These are phyloP conservation scores for Xestia sexstrigata DNA, from an alignment of 2,888 invertebrate genomes.

Conservation along the genomic window DNA sequence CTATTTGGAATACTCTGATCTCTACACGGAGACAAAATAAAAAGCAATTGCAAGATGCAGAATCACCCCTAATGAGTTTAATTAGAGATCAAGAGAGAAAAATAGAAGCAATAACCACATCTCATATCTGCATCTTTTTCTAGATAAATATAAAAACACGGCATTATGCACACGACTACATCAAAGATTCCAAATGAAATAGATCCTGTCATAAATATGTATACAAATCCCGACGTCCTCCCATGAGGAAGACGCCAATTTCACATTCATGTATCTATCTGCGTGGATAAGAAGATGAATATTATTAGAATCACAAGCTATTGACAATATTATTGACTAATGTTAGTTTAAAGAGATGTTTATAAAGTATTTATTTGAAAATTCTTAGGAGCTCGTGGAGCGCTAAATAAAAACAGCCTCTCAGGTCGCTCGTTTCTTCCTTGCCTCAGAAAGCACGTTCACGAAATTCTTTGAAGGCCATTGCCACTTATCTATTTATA, in stretches of 20 bases:
- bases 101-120: not conserved
- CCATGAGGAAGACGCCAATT: slow-evolving; percentile 27
- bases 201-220: slow-evolving; percentile 46
- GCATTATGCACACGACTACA: not conserved
- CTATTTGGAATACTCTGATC: not conserved
- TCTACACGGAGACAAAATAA: not conserved
- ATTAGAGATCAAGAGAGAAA: not conserved
- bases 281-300: slow-evolving; percentile 14
- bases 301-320: slow-evolving; percentile 21
- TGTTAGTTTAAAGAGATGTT: not conserved
- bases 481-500: not conserved
- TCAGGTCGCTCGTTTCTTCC: too few species aligned
- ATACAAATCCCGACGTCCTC: slow-evolving; percentile 16
- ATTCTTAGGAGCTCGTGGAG: not conserved
- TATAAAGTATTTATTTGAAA: not conserved
- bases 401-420: too few species aligned
- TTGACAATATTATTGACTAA: slow-evolving; percentile 1
- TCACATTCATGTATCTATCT: slow-evolving; percentile 28
- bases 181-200: slow-evolving; percentile 9
- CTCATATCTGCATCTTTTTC: not conserved
- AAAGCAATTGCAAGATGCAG: not conserved
- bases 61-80: not conserved
- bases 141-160: not conserved
- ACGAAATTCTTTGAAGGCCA: not conserved
- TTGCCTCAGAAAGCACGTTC: too few species aligned